A percentile compares a stretch with the other conserved stretches of the same genome.
Evolutionary conservation across 2,797 vertebrate genomes (phyloP).

Genomic region (Sebastes kiyomatsui): DNA sequence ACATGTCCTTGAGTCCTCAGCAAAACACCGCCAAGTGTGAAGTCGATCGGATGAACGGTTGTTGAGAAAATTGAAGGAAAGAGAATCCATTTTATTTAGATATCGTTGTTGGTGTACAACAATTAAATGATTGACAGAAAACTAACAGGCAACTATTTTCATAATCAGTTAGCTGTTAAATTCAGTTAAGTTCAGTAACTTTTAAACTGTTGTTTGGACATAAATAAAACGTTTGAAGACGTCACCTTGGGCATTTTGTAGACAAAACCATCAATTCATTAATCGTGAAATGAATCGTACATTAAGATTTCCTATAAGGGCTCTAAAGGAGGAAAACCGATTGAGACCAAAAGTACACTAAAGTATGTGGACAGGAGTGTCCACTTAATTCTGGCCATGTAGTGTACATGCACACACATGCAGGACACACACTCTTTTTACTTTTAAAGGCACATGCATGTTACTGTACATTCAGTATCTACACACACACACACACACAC

Average conservation of each 20-base stretch:
- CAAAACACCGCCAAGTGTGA: too few relatives aligned
- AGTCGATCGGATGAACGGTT: too few relatives aligned
- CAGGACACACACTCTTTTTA: slow-evolving; percentile 1
- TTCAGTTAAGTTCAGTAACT: not conserved
- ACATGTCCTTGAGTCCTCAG: too few relatives aligned
- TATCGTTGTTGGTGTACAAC: too few relatives aligned
- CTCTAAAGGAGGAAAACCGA: not conserved
- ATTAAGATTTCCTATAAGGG: not conserved
- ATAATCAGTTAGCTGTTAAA: too few relatives aligned
- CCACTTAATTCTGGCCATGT: not conserved
- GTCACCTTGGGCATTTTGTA: not conserved
- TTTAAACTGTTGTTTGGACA: not conserved
- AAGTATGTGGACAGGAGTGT: not conserved
- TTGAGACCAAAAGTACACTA: not conserved
- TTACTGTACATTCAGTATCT: not conserved
- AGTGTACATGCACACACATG: not conserved
- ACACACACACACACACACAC: not conserved
- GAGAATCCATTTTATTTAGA: too few relatives aligned
- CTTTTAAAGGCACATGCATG: slow-evolving; percentile 20
- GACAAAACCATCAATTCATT: not conserved
- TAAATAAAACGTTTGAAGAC: not conserved
- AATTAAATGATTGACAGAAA: too few relatives aligned
- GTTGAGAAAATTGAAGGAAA: too few relatives aligned
- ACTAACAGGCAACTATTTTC: too few relatives aligned
- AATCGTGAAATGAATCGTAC: not conserved